These are phyloP conservation scores for Xenops minutus DNA, from an alignment of 2,797 vertebrate species.

Conservation along the genomic window DNA sequence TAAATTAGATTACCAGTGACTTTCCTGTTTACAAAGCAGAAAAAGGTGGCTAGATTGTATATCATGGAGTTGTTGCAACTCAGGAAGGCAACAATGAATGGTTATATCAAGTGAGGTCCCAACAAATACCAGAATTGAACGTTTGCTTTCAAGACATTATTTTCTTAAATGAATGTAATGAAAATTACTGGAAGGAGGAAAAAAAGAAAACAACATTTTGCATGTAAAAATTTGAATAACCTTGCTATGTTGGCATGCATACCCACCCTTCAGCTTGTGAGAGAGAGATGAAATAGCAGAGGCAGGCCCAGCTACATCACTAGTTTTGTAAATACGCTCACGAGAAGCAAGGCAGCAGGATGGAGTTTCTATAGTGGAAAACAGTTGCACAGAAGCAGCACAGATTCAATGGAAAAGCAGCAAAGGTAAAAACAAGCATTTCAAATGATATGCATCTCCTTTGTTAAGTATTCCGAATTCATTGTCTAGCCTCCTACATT, in stretches of 20 bases:
- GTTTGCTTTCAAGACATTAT: background rate
- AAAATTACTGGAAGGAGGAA: conserved; percentile 47
- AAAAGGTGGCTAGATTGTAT: background rate
- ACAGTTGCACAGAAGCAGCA: conserved; percentile 94
- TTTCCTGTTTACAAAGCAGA: background rate
- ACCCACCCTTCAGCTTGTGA: conserved; percentile 99
- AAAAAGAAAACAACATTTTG: background rate
- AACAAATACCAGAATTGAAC: background rate
- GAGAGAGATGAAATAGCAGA: conserved; percentile 95
- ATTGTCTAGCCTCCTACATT: background rate
- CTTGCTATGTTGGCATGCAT: conserved; percentile 81
- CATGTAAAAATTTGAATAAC: conserved; percentile 53
- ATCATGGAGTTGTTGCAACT: background rate
- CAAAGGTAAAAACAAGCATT: conserved; percentile 75
- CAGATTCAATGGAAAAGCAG: conserved; percentile 84
- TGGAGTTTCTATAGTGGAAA: conserved; percentile 94
- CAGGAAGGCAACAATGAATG: background rate
- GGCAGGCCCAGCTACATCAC: conserved; percentile 88
- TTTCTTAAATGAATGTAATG: conserved; percentile 55
- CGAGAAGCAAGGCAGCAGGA: conserved; percentile 95
- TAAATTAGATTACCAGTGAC: background rate
- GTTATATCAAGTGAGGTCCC: background rate
- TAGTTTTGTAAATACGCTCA: conserved; percentile 93
- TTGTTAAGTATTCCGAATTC: background rate
- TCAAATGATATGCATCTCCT: conserved; percentile 62